phyloP scores from a whole-genome alignment of 2,888 invertebrate species.

The Hermodice carunculata region DNA sequence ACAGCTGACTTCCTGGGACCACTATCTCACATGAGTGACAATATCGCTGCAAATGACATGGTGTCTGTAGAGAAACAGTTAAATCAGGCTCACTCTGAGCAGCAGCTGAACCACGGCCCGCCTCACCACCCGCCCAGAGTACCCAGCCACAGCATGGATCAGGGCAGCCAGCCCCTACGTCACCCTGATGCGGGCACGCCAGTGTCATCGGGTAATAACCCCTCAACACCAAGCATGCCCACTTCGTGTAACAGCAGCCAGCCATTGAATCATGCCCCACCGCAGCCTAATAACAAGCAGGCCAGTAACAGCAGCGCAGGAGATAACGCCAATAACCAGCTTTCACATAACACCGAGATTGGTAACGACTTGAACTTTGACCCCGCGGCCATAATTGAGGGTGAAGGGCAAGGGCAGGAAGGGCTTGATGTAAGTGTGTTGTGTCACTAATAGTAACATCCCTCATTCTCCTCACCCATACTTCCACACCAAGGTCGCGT shows the following conservation, averaged over 20 bases:
- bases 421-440: conserved; percentile 87
- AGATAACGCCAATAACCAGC: neutral
- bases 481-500: too few relatives aligned
- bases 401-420: conserved; percentile 86
- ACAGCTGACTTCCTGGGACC: conserved; percentile 74
- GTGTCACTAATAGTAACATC: too few relatives aligned
- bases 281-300: conserved; percentile 16
- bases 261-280: conserved; percentile 29
- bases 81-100: conserved; percentile 69
- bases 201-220: conserved; percentile 1
- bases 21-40: conserved; percentile 85
- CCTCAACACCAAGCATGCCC: conserved; percentile 11
- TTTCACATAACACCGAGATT: conserved; percentile 16
- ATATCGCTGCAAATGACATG: conserved; percentile 88
- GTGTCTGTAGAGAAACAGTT: conserved; percentile 93
- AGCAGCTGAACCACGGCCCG: conserved; percentile 45
- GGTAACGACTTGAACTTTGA: conserved; percentile 75
- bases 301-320: conserved; percentile 14
- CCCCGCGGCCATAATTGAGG: conserved; percentile 92
- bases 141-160: neutral
- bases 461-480: too few relatives aligned
- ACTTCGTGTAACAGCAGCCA: conserved; percentile 13
- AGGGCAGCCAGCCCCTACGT: conserved; percentile 3
- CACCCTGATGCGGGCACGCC: conserved; percentile 14
- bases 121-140: conserved; percentile 2